phyloP scores from a whole-genome alignment of 2,888 invertebrate species.

The Rhamnusium bicolor region DNA sequence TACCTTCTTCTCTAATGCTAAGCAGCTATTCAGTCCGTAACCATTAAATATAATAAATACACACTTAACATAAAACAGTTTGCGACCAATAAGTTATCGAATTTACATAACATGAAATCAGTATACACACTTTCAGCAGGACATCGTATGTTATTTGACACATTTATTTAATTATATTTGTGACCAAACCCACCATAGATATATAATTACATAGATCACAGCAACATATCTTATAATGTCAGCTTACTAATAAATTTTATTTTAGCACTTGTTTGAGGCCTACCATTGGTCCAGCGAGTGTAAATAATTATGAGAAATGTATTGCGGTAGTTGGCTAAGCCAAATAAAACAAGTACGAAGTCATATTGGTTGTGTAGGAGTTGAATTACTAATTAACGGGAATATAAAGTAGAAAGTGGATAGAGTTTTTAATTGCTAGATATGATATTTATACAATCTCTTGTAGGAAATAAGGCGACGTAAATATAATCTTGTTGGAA shows the following conservation, averaged over 20 bases:
- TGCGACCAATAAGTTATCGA: constrained; percentile 15
- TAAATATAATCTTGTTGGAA: constrained; percentile 9
- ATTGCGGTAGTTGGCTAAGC: constrained; percentile 58
- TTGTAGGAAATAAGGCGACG: constrained; percentile 17
- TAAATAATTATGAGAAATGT: constrained; percentile 57
- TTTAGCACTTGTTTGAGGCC: constrained; percentile 61
- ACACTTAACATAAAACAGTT: not conserved
- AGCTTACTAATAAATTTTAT: constrained; percentile 61
- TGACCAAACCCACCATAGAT: constrained; percentile 47
- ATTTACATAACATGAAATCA: constrained; percentile 30
- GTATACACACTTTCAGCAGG: constrained; percentile 19
- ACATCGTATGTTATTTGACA: constrained; percentile 36
- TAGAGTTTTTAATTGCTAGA: constrained; percentile 48
- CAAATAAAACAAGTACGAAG: constrained; percentile 56
- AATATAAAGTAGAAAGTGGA: constrained; percentile 67
- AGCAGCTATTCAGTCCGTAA: not conserved
- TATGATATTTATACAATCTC: constrained; percentile 41
- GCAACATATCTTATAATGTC: constrained; percentile 55
- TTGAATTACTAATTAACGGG: constrained; percentile 65
- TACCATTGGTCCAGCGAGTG: constrained; percentile 61
- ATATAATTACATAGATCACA: constrained; percentile 49
- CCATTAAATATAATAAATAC: constrained; percentile 9
- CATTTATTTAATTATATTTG: constrained; percentile 46
- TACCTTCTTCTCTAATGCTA: not conserved
- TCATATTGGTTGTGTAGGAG: constrained; percentile 63